Percentiles rank a stretch among this genome's conserved stretches.
Conservation (phyloP, 2,113 vertebrate genomes). For the Pomatostomus ruficeps region DNA sequence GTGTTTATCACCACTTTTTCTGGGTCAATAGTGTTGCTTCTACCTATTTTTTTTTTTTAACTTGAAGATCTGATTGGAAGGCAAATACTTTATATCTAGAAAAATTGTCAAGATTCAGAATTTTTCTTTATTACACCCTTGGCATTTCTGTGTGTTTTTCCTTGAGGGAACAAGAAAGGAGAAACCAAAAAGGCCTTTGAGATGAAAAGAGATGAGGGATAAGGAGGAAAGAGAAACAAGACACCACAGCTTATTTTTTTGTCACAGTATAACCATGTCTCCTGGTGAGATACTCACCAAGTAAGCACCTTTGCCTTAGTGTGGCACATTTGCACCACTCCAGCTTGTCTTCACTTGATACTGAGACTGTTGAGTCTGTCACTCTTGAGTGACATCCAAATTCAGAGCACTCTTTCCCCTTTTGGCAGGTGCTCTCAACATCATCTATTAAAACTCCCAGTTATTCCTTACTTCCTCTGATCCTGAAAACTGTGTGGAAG, state of each 20-base stretch:
- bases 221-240: background rate
- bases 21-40: background rate
- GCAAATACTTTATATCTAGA: background rate
- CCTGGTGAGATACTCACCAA: background rate
- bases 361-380: background rate
- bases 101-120: background rate
- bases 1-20: background rate
- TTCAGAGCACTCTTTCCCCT: background rate
- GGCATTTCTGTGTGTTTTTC: background rate
- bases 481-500: background rate
- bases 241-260: background rate
- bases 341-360: background rate
- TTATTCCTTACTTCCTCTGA: background rate
- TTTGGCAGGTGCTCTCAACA: background rate
- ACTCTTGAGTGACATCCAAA: background rate
- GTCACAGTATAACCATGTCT: background rate
- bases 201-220: background rate
- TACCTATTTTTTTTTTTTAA: too few relatives aligned
- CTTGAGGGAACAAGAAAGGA: background rate
- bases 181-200: background rate
- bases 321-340: background rate
- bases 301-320: background rate
- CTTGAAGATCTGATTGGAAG: background rate
- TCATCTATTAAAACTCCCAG: fast-evolving
- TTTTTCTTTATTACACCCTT: background rate